Base-by-base conservation (phyloP, 1,140 invertebrate genomes). In the Uloborus diversus region DNA sequence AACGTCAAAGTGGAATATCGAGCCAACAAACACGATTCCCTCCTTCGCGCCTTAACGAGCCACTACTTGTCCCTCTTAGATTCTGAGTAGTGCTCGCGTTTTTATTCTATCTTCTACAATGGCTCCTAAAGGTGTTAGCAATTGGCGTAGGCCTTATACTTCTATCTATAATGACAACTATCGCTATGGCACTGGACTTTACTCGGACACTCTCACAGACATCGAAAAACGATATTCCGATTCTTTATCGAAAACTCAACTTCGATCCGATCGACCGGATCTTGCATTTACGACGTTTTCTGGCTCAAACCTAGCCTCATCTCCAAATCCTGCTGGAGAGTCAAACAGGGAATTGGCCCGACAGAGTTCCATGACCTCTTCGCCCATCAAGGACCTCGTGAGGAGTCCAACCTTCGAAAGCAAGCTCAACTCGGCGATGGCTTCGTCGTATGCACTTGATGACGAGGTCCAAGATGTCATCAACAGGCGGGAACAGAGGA, bases 161-260 rank as follows among this genome's bases (percentile, higher is more conserved):
- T 62, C 65, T 13, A 84, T 84, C 71, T 84, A 84, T 75, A 83
- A 81, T 25, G 82, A 84, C 32, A 84, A 84, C 62, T 84, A 84
- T 62, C 78, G 80, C n/a, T 84, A 79, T 49, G 84, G 84, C 9
- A 83, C 82, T 30, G 82, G 81, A 32, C 66, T 84, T 2, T 84
- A 84, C 51, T 82, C 82, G 17, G 82, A 80, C n/a, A 81, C 79
- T 0, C n/a, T 84, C 17, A 61, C 69, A 35, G 81, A 83, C 37
- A 82, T 84, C 47, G 83, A 84, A 32, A 81, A 81, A 59, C 37
- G 62, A 20, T 76, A 51, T 56, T 68, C 66, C n/a, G 62, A 71
- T 13, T 68, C 35, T 7, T 28, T 61, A 3, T 61, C 42, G 42
- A 66, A 66, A 51, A 68, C 62, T 11, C 71, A 70, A n/a, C 32